Evolutionary conservation across 2,113 vertebrate genomes (phyloP).

Genomic region (Corythaixoides concolor): DNA sequence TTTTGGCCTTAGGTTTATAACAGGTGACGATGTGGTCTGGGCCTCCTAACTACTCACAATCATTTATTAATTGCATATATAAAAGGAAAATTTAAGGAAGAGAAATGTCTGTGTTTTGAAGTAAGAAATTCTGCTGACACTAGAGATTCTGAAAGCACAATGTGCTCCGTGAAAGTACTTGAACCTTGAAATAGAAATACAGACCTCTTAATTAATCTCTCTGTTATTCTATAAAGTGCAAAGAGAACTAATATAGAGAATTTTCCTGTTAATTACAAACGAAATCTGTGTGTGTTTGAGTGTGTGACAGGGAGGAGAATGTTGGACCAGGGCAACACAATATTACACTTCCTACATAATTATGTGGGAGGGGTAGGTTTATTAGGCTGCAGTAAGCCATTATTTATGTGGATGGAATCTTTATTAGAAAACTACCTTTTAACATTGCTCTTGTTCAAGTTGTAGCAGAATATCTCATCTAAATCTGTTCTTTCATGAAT

Average conservation of each 20-base stretch:
- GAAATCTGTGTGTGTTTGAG: constrained; percentile 1
- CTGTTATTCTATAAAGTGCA: constrained; percentile 64
- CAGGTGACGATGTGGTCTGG: background rate
- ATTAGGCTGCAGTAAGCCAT: constrained; percentile 45
- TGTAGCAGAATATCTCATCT: background rate
- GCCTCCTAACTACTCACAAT: background rate
- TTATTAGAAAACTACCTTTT: constrained; percentile 34
- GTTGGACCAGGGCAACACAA: constrained; percentile 28
- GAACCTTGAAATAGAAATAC: constrained; percentile 76
- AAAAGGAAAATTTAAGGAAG: background rate
- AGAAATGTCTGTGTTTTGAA: constrained; percentile 32
- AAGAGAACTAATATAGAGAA: constrained; percentile 60
- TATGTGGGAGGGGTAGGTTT: constrained; percentile 58
- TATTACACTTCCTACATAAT: constrained; percentile 56
- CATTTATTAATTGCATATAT: background rate
- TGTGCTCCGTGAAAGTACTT: constrained; percentile 57
- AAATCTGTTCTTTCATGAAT: background rate
- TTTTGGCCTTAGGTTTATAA: background rate
- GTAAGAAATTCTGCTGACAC: constrained; percentile 57
- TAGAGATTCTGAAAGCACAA: constrained; percentile 25
- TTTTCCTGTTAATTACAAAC: constrained; percentile 62
- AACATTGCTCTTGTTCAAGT: background rate
- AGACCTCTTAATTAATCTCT: constrained; percentile 75
- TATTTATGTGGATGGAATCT: constrained; percentile 12
- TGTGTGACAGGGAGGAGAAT: constrained; percentile 27